Conservation (phyloP, 2,888 invertebrate species). For the Gibbula magus region DNA sequence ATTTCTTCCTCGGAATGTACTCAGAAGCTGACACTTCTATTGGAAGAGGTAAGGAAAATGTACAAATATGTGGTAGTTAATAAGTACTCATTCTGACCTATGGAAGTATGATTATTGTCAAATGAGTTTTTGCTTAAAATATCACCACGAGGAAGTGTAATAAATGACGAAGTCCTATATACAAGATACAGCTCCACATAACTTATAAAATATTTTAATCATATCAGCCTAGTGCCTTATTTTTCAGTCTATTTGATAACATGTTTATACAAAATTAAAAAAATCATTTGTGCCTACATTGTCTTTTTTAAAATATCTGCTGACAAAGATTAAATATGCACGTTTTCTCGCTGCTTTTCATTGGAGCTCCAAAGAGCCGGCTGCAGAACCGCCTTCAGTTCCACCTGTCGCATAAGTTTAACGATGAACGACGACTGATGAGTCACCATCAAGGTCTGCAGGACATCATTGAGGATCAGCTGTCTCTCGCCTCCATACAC, state of each 20-base stretch:
- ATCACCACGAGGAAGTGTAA: no score
- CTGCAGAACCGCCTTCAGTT: conserved; percentile 88
- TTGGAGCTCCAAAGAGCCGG: conserved; percentile 77
- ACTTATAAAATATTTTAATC: no score
- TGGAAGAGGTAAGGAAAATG: conserved; percentile 72
- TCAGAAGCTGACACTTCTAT: conserved; percentile 81
- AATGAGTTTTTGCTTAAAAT: background rate
- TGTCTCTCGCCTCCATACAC: conserved; percentile 96
- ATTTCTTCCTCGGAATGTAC: conserved; percentile 94
- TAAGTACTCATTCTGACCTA: no score
- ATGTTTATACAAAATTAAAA: no score
- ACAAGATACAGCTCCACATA: no score
- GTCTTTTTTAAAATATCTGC: background rate
- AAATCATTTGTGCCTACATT: background rate
- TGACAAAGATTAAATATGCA: background rate
- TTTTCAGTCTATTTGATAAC: no score
- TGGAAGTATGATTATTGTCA: no score
- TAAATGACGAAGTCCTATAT: no score
- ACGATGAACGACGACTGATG: conserved; percentile 90
- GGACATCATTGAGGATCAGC: conserved; percentile 93
- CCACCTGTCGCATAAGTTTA: conserved; percentile 94
- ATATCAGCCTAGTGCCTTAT: no score
- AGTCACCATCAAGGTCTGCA: conserved; percentile 88
- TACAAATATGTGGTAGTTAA: no score
- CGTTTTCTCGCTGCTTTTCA: no score